Conservation (phyloP, 1,140 invertebrate species). For the Colletes gigas region DNA sequence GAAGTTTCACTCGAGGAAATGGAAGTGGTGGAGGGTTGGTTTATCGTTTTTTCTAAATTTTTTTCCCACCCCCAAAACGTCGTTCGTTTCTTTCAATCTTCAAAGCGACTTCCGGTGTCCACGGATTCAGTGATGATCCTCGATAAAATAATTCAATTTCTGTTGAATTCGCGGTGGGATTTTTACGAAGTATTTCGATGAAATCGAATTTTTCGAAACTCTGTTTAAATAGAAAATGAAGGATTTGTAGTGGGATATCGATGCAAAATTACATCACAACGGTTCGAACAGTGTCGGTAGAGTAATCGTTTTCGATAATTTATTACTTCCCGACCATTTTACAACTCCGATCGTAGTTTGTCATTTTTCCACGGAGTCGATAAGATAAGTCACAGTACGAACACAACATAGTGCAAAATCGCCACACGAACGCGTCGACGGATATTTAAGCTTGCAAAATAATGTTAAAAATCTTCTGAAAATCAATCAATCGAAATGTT, state of each 20-base stretch:
- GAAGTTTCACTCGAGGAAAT: slow-evolving; percentile 67
- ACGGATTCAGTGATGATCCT: no score
- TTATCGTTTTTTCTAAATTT: not conserved
- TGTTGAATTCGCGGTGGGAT: no score
- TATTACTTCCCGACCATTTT: not conserved
- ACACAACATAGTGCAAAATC: not conserved
- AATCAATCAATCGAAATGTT: no score
- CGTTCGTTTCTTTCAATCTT: not conserved
- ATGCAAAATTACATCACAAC: not conserved
- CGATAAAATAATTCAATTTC: no score
- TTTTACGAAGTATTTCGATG: no score
- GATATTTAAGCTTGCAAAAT: no score
- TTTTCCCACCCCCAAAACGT: no score
- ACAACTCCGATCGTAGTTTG: not conserved
- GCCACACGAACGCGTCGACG: not conserved
- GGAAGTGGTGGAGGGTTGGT: slow-evolving; percentile 70
- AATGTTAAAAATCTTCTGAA: not conserved
- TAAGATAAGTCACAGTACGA: slow-evolving; percentile 54
- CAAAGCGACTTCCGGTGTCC: no score
- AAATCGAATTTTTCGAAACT: no score
- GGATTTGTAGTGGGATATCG: not conserved
- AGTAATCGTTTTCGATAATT: not conserved
- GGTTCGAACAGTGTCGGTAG: not conserved
- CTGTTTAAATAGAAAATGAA: no score
- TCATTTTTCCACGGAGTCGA: slow-evolving; percentile 23